Conservation (phyloP, 2,888 invertebrate genomes). For the Eumerus sabulonum region DNA sequence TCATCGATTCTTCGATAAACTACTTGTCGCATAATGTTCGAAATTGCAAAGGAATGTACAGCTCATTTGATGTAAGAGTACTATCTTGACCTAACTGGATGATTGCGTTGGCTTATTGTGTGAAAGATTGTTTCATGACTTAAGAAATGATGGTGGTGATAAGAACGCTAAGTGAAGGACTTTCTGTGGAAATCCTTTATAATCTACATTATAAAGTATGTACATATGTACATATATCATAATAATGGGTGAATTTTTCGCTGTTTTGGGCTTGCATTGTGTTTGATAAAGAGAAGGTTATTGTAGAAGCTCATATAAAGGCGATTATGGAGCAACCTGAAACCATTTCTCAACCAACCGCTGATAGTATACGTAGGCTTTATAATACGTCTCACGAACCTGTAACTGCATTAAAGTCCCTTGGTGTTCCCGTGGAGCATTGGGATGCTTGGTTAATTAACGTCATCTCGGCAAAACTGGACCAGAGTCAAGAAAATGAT, state of each 20-base stretch:
- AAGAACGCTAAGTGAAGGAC: too few species aligned
- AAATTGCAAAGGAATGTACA: too few species aligned
- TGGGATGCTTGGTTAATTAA: background rate
- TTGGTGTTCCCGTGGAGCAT: background rate
- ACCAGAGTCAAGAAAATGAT: background rate
- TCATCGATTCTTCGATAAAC: conserved; percentile 43
- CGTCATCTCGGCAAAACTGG: background rate
- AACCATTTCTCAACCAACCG: background rate
- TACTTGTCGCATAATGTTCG: background rate
- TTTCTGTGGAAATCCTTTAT: too few species aligned
- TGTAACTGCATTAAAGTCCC: background rate
- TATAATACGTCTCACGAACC: background rate
- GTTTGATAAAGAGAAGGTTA: conserved; percentile 16
- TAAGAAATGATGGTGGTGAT: too few species aligned
- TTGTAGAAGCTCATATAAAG: conserved; percentile 1
- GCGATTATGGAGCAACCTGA: background rate
- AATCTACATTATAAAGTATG: too few species aligned
- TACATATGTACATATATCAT: too few species aligned
- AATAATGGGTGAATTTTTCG: too few species aligned
- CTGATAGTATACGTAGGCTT: background rate
- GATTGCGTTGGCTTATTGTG: too few species aligned
- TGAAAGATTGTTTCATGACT: too few species aligned
- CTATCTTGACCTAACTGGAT: too few species aligned
- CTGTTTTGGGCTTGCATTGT: too few species aligned
- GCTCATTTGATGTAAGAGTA: too few species aligned